A percentile compares a stretch with the other conserved stretches of the same genome.
phyloP scores from a whole-genome alignment of 1,140 invertebrate species.

The Piezodorus guildinii region DNA sequence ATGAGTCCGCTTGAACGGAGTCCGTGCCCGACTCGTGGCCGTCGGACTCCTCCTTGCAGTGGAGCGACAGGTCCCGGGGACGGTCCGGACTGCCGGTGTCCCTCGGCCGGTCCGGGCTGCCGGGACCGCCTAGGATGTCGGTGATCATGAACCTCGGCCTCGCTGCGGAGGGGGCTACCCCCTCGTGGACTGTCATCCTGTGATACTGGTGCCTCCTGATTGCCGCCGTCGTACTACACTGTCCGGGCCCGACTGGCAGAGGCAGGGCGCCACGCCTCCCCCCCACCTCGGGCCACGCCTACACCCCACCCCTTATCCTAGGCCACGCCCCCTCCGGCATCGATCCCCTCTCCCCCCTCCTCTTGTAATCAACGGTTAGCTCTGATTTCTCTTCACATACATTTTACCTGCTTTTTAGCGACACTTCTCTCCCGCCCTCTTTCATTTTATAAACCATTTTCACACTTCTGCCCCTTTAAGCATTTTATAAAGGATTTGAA shows the following conservation, averaged over 20 bases:
- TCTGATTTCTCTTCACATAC: constrained; percentile 15
- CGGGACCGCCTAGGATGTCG: constrained; percentile 31
- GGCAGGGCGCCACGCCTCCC: background rate
- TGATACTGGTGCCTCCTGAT: background rate
- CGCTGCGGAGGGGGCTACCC: constrained; percentile 26
- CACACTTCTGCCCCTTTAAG: background rate
- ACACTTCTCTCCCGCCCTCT: background rate
- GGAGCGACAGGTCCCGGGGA: constrained; percentile 30
- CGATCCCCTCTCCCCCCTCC: background rate
- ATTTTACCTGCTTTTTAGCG: constrained; percentile 14
- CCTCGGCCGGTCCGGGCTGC: constrained; percentile 26
- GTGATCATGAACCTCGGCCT: constrained; percentile 34
- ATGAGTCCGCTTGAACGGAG: constrained; percentile 31
- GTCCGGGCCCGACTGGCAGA: background rate
- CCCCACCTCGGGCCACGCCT: background rate
- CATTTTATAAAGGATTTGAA: background rate
- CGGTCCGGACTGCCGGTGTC: constrained; percentile 28
- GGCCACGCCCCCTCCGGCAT: constrained; percentile 16
- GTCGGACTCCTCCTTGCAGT: constrained; percentile 25
- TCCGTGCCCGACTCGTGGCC: constrained; percentile 29
- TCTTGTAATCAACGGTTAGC: constrained; percentile 15
- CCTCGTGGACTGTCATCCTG: constrained; percentile 29
- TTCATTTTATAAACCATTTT: constrained; percentile 4
- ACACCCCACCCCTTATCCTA: background rate
- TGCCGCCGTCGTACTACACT: constrained; percentile 14